Conservation (phyloP, 2,888 invertebrate species). For the Kryphioiulus occultus region DNA sequence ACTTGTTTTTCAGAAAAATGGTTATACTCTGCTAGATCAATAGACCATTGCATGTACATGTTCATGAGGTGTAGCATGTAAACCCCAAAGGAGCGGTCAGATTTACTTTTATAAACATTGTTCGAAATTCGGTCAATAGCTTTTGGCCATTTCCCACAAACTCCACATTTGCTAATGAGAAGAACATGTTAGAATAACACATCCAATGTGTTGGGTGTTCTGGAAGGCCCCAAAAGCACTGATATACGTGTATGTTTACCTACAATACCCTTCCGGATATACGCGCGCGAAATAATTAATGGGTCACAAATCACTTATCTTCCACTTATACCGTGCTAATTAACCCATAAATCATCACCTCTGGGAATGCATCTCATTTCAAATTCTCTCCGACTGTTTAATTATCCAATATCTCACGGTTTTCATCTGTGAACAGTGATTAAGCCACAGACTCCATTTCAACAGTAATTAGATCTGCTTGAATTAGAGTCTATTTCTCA, state of each 20-base stretch:
- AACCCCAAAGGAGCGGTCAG: no score
- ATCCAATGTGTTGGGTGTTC: background rate
- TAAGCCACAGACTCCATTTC: slow-evolving; percentile 8
- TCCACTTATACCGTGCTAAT: background rate
- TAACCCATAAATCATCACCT: slow-evolving; percentile 9
- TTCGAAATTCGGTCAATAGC: no score
- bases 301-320: slow-evolving; percentile 17
- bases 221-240: no score
- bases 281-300: background rate
- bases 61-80: no score
- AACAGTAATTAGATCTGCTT: slow-evolving; percentile 15
- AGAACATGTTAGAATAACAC: no score
- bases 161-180: no score
- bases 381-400: background rate
- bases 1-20: no score
- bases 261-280: background rate
- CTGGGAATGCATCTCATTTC: background rate
- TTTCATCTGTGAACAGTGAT: background rate
- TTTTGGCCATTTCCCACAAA: no score
- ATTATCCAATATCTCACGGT: slow-evolving; percentile 14
- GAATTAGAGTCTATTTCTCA: background rate
- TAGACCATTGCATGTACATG: no score
- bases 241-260: background rate
- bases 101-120: no score
- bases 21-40: no score